Evolutionary conservation across 1,140 invertebrate species (phyloP).

Genomic region (Philaenus spumarius): DNA sequence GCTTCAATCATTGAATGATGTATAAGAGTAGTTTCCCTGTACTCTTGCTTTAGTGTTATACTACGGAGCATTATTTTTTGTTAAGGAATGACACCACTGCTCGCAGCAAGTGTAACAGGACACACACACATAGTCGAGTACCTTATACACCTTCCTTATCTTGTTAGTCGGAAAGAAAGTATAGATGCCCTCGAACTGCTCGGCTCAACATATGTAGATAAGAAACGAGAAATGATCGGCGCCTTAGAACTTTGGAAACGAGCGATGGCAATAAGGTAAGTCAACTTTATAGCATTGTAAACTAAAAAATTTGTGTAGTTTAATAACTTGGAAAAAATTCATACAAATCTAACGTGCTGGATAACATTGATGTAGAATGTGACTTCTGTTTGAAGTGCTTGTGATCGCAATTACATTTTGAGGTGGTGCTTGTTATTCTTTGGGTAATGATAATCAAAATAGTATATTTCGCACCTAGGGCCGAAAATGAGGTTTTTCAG

Average conservation of each 20-base stretch:
- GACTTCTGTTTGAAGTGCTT: too few species aligned
- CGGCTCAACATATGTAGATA: slow-evolving; percentile 96
- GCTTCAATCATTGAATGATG: too few species aligned
- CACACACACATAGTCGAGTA: slow-evolving; percentile 91
- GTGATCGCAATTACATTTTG: too few species aligned
- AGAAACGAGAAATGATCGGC: slow-evolving; percentile 87
- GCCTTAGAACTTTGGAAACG: slow-evolving; percentile 82
- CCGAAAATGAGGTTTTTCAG: too few species aligned
- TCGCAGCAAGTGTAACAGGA: slow-evolving; percentile 84
- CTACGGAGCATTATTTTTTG: slow-evolving; percentile 3
- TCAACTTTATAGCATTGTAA: too few species aligned
- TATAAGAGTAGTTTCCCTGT: background rate
- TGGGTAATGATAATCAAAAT: too few species aligned
- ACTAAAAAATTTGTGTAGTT: too few species aligned
- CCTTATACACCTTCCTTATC: slow-evolving; percentile 58
- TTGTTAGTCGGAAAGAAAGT: slow-evolving; percentile 68
- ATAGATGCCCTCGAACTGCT: slow-evolving; percentile 89
- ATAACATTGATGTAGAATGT: too few species aligned
- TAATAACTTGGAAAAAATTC: too few species aligned
- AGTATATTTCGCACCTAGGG: too few species aligned
- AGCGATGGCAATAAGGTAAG: slow-evolving; percentile 75
- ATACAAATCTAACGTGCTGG: too few species aligned
- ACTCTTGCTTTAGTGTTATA: background rate
- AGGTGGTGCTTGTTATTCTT: too few species aligned
- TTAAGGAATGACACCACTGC: slow-evolving; percentile 82